These are phyloP conservation scores for Junonia oenone DNA, from an alignment of 2,888 invertebrate species.

Conservation along the genomic window DNA sequence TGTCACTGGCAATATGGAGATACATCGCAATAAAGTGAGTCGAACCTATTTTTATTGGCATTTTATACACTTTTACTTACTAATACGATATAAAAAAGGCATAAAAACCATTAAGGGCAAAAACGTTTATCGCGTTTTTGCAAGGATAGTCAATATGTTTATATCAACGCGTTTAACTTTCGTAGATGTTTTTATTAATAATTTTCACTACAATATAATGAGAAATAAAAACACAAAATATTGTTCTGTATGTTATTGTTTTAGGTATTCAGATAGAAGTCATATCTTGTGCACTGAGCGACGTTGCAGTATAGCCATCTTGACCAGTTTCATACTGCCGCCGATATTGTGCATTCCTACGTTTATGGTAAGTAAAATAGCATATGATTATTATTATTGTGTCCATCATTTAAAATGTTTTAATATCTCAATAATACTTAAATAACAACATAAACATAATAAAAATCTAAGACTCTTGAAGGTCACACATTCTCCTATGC, in stretches of 20 bases:
- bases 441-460: neutral
- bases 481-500: constrained; percentile 11
- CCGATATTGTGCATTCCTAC: constrained; percentile 91
- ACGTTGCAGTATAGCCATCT: constrained; percentile 88
- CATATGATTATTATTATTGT: neutral
- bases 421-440: neutral
- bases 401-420: neutral
- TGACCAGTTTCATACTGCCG: constrained; percentile 86
- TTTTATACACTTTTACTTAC: constrained; percentile 7
- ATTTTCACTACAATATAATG: too few relatives aligned
- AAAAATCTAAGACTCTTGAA: constrained; percentile 1
- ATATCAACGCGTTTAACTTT: too few relatives aligned
- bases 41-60: constrained; percentile 9
- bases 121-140: neutral
- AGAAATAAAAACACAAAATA: too few relatives aligned
- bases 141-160: too few relatives aligned
- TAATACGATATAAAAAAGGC: constrained; percentile 7
- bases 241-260: constrained; percentile 24
- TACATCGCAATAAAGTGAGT: constrained; percentile 90
- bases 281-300: constrained; percentile 87
- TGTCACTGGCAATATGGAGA: constrained; percentile 91
- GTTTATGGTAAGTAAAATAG: constrained; percentile 78
- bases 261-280: constrained; percentile 89
- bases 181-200: too few relatives aligned
- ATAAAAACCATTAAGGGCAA: constrained; percentile 2